Conservation (phyloP, 2,797 vertebrate genomes). For the Choloepus didactylus region DNA sequence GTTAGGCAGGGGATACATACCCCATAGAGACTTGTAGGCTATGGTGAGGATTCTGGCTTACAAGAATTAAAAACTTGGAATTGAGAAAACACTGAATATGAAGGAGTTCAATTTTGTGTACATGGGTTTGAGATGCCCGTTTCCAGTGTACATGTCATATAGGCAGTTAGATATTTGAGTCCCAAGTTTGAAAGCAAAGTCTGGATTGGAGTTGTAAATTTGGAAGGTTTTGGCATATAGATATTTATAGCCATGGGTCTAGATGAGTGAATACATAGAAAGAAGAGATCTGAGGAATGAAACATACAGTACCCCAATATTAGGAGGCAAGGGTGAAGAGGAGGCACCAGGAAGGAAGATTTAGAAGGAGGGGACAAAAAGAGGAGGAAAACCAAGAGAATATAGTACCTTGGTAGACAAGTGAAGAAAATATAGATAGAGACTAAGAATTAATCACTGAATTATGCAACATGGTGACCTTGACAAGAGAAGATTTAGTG, state of each 20-base stretch:
- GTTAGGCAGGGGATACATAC: neutral
- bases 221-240: neutral
- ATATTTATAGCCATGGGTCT: neutral
- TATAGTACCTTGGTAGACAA: no score
- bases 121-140: neutral
- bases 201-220: neutral
- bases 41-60: neutral
- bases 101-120: neutral
- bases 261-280: neutral
- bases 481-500: neutral
- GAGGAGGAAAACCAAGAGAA: neutral
- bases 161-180: neutral
- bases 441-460: neutral
- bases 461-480: neutral
- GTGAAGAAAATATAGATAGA: no score
- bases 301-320: neutral
- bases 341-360: neutral
- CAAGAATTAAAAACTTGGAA: neutral
- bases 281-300: neutral
- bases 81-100: no score
- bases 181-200: no score
- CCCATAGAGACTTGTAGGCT: no score
- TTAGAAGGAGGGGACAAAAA: neutral
- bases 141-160: neutral
- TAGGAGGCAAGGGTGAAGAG: neutral